Evolutionary conservation across 2,797 vertebrate species (phyloP), one percentile per base, ranked within the genome.

Genomic region (Helostoma temminkii): DNA sequence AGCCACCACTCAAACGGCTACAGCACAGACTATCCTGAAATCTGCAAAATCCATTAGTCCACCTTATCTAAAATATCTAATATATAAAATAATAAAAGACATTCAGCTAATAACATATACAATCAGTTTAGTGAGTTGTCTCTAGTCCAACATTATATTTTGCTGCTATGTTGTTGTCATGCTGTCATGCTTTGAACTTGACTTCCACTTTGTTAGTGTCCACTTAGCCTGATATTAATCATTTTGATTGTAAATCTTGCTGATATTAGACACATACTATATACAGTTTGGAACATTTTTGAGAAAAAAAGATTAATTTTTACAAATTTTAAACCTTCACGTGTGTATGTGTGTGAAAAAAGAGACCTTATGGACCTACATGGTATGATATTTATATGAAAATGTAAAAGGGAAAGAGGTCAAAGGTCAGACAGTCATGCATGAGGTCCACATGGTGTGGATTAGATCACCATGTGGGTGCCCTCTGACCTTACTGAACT

Each of bases 401-500:
- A 76, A 69, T 36, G 50, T 59, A 43, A 76, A 86, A 53, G 57
- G 26, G 28, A 21, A 47, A 37, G 57, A 71, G 82, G 82, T 83
- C 55, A 75, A 58, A 71, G 58, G 73, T 83, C 65, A 75, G 77
- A 74, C 70, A 60, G 78, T 74, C 75, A 82, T 65, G 74, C 70
- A 73, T 72, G 65, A 81, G 74, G 81, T 85, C 76, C 73, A 80
- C 89, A 86, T 88, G 85, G 89, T 82, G 68, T 64, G 54, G 18
- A 42, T 76, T 48, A 54, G 69, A 71, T 79, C 68, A 67, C 81
- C 79, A 76, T 76, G 80, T 73, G 78, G 78, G 52, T 87, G 81
- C 82, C 90, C 88, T 75, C 66, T 86, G 78, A 89, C 90, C 87
- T 72, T 22, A 21, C 59, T 88, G 83, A 88, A 83, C 78, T 54